Base-by-base conservation (phyloP, 2,797 vertebrate species). In the Bovichtus diacanthus region DNA sequence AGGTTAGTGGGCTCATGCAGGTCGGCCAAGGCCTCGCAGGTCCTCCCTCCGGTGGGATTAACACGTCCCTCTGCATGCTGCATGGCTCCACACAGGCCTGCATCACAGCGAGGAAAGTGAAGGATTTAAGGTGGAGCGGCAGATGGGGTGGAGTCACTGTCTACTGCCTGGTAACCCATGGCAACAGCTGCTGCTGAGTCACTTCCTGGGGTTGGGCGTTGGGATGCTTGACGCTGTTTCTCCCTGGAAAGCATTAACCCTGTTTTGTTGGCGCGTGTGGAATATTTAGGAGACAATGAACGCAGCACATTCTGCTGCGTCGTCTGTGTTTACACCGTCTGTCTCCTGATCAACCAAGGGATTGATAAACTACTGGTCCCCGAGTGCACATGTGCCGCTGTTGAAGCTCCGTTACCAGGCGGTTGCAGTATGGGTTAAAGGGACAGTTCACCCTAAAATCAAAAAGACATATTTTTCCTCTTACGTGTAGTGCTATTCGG, bases 181-280 rank as follows among this genome's bases (percentile, higher is more conserved):
- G 90, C 90, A 93, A 94, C 93, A 88, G 86, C 90, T 87, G 90
- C 85, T 90, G 92, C 93, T 93, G 92, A 93, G 92, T 94, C 92
- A 94, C 82, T 68, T 85, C 70, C 84, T 50, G 19, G 76, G 39
- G 72, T 9, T 70, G 84, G 78, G 80, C 60, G 41, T 74, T 51
- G 0, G 55, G 82, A 74, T 38, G 68, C 69, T 55, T 2, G 64
- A 64, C 76, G 53, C 60, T 16, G 53, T 19, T 41, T 76, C 76
- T 74, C 65, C 61, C 59, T 47, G 65, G 58, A 56, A 34, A 27
- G 60, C 58, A 68, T 68, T 74, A 70, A 75, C 66, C 47, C 69
- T 18, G 60, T 66, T 51, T 75, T 62, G 83, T 46, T 68, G 77
- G n/a, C n/a, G 68, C 65, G 12, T 44, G 69, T 38, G 79, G 18